These are phyloP conservation scores for Cinara cedri DNA, from an alignment of 2,888 invertebrate genomes.

Conservation along the genomic window DNA sequence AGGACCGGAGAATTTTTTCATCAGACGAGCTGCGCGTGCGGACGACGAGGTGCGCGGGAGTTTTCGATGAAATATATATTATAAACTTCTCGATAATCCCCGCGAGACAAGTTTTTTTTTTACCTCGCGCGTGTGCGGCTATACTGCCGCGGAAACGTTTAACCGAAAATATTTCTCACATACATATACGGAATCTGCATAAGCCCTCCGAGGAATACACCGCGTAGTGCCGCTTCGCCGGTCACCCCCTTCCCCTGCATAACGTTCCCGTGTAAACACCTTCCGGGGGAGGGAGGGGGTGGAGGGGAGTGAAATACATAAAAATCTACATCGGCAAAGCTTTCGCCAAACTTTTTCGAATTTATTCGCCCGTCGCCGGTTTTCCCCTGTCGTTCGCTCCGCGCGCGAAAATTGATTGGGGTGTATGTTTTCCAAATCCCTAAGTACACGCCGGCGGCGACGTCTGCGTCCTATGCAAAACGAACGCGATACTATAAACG, in stretches of 20 bases:
- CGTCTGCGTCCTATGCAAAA: too few relatives aligned
- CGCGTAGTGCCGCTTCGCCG: too few relatives aligned
- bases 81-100: slow-evolving; percentile 40
- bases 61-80: slow-evolving; percentile 3
- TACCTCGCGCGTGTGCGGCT: not conserved
- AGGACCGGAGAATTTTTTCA: too few relatives aligned
- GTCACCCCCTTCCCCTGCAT: not conserved
- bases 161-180: not conserved
- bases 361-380: too few relatives aligned
- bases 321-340: not conserved
- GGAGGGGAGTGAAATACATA: not conserved
- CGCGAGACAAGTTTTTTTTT: slow-evolving; percentile 28
- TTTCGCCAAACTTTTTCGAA: not conserved
- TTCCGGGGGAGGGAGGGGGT: not conserved
- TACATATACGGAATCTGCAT: not conserved
- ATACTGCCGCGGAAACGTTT: not conserved
- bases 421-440: not conserved
- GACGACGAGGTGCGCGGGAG: too few relatives aligned
- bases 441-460: not conserved
- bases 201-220: slow-evolving; percentile 12
- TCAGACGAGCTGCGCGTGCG: too few relatives aligned
- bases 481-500: not conserved
- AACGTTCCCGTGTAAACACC: not conserved
- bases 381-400: not conserved
- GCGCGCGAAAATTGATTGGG: not conserved